phyloP scores from a whole-genome alignment of 1,140 invertebrate genomes.

The Drosophila trapezifrons region DNA sequence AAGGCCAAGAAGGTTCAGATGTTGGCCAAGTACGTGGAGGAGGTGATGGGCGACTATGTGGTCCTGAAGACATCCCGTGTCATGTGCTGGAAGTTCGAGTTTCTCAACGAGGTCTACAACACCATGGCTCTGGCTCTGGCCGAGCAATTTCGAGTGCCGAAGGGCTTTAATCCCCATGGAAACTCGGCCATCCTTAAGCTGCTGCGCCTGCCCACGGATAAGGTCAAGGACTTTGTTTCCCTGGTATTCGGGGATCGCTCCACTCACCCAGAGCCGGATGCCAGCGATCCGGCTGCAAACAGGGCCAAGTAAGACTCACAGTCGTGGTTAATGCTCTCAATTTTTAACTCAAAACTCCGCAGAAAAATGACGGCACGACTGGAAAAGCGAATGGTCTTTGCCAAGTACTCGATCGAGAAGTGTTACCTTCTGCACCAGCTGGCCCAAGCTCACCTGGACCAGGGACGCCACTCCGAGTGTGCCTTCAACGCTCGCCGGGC shows the following conservation, averaged over 20 bases:
- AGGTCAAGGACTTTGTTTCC: conserved; percentile 49
- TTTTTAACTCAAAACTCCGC: too few relatives aligned
- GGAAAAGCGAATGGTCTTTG: conserved; percentile 67
- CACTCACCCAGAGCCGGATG: conserved; percentile 56
- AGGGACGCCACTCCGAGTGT: conserved; percentile 72
- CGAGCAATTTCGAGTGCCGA: conserved; percentile 55
- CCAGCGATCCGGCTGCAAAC: conserved; percentile 28
- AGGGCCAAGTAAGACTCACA: conserved; percentile 22
- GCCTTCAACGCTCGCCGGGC: conserved; percentile 57
- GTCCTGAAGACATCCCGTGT: conserved; percentile 70
- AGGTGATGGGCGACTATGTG: conserved; percentile 77
- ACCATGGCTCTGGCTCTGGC: conserved; percentile 61
- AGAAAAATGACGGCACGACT: conserved; percentile 42
- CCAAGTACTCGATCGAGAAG: conserved; percentile 74
- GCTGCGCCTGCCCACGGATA: conserved; percentile 55
- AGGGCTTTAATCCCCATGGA: neutral
- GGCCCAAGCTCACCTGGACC: conserved; percentile 51
- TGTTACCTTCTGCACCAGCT: conserved; percentile 72
- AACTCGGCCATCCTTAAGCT: conserved; percentile 23
- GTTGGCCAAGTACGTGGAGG: conserved; percentile 59
- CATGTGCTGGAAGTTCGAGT: conserved; percentile 83
- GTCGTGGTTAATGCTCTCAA: too few relatives aligned
- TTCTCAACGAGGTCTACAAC: conserved; percentile 79
- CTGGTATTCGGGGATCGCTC: conserved; percentile 76
- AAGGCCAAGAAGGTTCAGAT: conserved; percentile 35